A percentile compares a stretch with the other conserved stretches of the same genome.
These are phyloP conservation scores for Microplitis mediator DNA, from an alignment of 1,140 invertebrate species.

Conservation along the genomic window DNA sequence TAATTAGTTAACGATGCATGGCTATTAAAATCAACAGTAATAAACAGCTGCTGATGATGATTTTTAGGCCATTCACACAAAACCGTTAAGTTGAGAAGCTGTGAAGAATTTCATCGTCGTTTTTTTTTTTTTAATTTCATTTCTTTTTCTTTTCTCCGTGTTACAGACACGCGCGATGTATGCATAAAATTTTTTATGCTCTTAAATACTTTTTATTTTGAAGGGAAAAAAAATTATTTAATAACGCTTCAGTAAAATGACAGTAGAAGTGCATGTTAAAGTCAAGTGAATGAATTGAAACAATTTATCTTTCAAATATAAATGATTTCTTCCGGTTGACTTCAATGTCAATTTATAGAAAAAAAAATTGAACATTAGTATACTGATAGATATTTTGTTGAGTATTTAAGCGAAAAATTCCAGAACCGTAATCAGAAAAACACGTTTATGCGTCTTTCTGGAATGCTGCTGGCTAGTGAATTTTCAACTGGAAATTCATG, in stretches of 20 bases:
- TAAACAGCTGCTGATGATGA: constrained; percentile 31
- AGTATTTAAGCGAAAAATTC: no score
- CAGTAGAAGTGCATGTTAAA: no score
- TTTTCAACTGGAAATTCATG: not conserved
- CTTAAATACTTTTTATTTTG: constrained; percentile 16
- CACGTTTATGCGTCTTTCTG: constrained; percentile 1
- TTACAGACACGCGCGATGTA: not conserved
- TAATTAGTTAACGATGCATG: not conserved
- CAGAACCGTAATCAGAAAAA: not conserved
- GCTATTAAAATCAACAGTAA: constrained; percentile 26
- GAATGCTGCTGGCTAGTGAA: constrained; percentile 14
- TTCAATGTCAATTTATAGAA: not conserved
- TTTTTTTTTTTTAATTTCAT: not conserved
- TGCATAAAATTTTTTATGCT: constrained; percentile 10
- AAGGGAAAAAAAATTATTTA: no score
- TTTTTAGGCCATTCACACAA: constrained; percentile 33
- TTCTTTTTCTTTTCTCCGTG: not conserved
- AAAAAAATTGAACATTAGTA: not conserved
- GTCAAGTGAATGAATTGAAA: no score
- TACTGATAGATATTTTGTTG: no score
- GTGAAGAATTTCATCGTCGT: not conserved
- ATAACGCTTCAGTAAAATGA: no score
- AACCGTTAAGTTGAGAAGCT: constrained; percentile 43
- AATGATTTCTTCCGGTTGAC: not conserved
- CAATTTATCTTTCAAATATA: no score